phyloP scores from a whole-genome alignment of 2,113 vertebrate species.

The Pachycephala philippinensis region DNA sequence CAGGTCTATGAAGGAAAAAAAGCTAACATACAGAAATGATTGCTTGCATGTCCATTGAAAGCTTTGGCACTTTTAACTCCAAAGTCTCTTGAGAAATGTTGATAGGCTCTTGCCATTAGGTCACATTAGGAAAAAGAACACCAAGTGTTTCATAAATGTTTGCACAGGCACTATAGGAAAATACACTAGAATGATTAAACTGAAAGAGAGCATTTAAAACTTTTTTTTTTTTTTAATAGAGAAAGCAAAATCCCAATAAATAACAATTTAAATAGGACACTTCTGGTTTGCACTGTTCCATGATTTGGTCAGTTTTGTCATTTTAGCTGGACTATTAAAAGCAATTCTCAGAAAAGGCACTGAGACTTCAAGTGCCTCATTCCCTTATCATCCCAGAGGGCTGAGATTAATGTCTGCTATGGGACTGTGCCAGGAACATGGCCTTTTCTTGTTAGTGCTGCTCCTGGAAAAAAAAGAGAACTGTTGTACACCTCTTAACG shows the following conservation, averaged over 20 bases:
- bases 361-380: conserved; percentile 19
- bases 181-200: neutral
- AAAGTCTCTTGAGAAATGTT: neutral
- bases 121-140: neutral
- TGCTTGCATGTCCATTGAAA: neutral
- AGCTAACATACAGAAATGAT: neutral
- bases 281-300: neutral
- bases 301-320: neutral
- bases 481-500: conserved; percentile 35
- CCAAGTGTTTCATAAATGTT: neutral
- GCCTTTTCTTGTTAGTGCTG: conserved; percentile 49
- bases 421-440: conserved; percentile 35
- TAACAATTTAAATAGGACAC: neutral
- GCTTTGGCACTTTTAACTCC: neutral
- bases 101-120: neutral
- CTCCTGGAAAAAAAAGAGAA: neutral
- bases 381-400: conserved; percentile 22
- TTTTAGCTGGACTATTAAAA: conserved; percentile 17
- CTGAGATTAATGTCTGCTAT: conserved; percentile 44
- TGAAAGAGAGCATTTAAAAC: neutral
- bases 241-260: neutral
- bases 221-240: neutral
- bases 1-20: neutral
- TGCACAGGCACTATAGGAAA: neutral
- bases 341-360: conserved; percentile 2